Conservation (phyloP, 2,888 invertebrate species). For the Parnassius apollo region DNA sequence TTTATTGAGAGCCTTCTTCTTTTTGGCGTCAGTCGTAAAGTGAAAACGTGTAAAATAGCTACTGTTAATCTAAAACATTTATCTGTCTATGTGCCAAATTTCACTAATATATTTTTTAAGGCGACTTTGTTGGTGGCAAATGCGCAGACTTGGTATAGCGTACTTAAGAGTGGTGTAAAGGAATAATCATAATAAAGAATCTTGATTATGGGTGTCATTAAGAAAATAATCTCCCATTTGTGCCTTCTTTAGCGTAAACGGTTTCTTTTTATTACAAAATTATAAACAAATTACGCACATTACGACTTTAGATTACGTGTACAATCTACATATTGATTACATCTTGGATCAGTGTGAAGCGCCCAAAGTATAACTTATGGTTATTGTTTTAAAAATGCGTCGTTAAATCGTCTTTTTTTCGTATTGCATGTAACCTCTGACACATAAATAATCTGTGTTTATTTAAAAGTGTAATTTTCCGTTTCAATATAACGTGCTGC, state of each 20-base stretch:
- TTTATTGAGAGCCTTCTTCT: no score
- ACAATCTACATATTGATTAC: constrained; percentile 22
- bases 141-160: not conserved
- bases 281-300: constrained; percentile 12
- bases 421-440: not conserved
- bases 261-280: constrained; percentile 10
- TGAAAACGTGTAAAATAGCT: no score
- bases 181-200: constrained; percentile 15
- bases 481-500: no score
- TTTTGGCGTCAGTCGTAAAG: no score
- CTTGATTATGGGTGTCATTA: constrained; percentile 4
- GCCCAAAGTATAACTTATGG: constrained; percentile 15
- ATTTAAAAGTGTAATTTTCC: constrained; percentile 12
- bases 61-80: no score
- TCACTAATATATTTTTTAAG: not conserved
- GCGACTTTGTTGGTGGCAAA: constrained; percentile 2
- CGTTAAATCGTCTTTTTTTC: constrained; percentile 14
- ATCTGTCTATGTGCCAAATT: not conserved
- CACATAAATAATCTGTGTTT: constrained; percentile 21
- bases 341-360: constrained; percentile 7
- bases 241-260: constrained; percentile 7
- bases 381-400: constrained; percentile 22
- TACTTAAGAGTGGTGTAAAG: constrained; percentile 2
- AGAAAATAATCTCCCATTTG: constrained; percentile 6
- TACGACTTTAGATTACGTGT: constrained; percentile 12